A percentile compares a stretch with the other conserved stretches of the same genome.
Evolutionary conservation across 2,113 vertebrate species (phyloP).

Genomic region (Athene noctua): DNA sequence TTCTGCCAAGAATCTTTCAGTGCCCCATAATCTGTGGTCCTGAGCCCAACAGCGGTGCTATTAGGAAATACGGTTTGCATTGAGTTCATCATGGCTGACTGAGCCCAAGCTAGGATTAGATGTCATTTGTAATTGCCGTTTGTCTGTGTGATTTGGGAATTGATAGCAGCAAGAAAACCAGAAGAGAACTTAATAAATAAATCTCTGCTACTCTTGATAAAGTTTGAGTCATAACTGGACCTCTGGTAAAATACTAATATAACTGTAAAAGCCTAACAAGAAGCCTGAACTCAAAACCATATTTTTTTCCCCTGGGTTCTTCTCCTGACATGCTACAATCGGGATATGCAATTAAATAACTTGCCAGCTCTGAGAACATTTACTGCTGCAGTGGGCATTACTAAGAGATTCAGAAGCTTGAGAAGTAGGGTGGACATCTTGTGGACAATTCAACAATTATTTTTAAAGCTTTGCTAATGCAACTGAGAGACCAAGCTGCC

Average conservation of each 20-base stretch:
- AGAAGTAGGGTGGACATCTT: slow-evolving; percentile 23
- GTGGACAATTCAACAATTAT: slow-evolving; percentile 3
- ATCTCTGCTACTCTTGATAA: neutral
- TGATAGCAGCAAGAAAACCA: slow-evolving; percentile 5
- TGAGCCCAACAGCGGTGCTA: neutral
- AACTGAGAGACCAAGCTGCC: neutral
- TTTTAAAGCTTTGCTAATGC: slow-evolving; percentile 12
- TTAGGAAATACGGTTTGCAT: neutral
- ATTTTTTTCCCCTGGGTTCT: neutral
- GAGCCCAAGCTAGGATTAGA: slow-evolving; percentile 19
- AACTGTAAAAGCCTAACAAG: neutral
- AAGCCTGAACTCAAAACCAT: neutral
- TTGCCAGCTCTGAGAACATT: neutral
- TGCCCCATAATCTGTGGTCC: neutral
- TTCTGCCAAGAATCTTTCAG: slow-evolving; percentile 37
- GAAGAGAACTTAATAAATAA: neutral
- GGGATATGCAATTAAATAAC: neutral
- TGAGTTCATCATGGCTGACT: slow-evolving; percentile 15
- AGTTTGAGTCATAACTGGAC: neutral
- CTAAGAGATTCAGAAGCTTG: neutral
- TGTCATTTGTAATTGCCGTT: slow-evolving; percentile 52
- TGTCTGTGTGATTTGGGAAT: slow-evolving; percentile 32
- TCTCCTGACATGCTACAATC: neutral
- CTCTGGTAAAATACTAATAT: neutral
- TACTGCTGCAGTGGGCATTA: neutral